Percentiles rank a stretch among this genome's conserved stretches.
Conservation (phyloP, 2,888 invertebrate species). For the Clusia tigrina region DNA sequence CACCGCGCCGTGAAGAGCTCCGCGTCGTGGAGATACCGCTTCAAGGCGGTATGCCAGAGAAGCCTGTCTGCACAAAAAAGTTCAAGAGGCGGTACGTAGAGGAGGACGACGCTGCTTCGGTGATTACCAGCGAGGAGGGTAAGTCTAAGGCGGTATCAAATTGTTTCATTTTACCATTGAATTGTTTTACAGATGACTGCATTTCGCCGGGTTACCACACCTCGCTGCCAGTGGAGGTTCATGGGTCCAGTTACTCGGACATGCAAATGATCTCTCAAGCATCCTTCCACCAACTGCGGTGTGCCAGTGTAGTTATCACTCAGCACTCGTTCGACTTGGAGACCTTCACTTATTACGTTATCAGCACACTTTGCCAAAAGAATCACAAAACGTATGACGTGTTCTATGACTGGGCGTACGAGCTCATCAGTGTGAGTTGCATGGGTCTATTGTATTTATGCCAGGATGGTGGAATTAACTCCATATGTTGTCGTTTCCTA, state of each 20-base stretch:
- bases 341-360: constrained; percentile 63
- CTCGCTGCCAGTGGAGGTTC: constrained; percentile 64
- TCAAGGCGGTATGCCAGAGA: constrained; percentile 57
- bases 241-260: constrained; percentile 64
- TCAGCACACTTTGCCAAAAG: constrained; percentile 63
- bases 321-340: constrained; percentile 65
- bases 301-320: constrained; percentile 61
- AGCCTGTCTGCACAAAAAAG: constrained; percentile 63
- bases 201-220: constrained; percentile 65
- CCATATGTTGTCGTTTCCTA: neutral
- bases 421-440: constrained; percentile 56
- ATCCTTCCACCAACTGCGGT: constrained; percentile 60
- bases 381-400: constrained; percentile 64
- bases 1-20: constrained; percentile 59
- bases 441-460: neutral
- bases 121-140: constrained; percentile 65
- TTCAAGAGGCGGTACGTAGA: constrained; percentile 62
- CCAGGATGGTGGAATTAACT: neutral
- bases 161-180: neutral
- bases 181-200: constrained; percentile 56
- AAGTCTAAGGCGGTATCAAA: constrained; percentile 17
- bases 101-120: constrained; percentile 64
- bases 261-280: constrained; percentile 65
- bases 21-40: constrained; percentile 60
- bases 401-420: constrained; percentile 64